A percentile compares a stretch with the other conserved stretches of the same genome.
Conservation (phyloP, 2,888 invertebrate genomes). For the Erannis defoliaria region DNA sequence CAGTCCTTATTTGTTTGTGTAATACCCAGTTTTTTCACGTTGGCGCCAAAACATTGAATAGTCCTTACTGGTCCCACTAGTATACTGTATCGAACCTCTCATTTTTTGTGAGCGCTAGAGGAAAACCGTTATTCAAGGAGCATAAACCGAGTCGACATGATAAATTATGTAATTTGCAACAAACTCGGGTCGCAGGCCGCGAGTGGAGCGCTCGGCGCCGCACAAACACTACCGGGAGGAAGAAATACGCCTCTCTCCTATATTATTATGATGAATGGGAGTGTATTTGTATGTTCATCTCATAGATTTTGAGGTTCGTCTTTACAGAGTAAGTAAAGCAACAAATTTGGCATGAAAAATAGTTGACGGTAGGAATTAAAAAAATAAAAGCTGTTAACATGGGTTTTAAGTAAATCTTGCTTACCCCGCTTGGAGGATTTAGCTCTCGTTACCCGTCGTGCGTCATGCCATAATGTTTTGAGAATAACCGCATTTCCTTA, state of each 20-base stretch:
- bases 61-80: slow-evolving; percentile 18
- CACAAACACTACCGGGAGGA: slow-evolving; percentile 41
- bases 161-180: slow-evolving; percentile 75
- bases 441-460: too few species aligned
- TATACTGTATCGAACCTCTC: slow-evolving; percentile 14
- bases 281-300: too few species aligned
- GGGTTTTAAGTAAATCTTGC: too few species aligned
- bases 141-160: slow-evolving; percentile 65
- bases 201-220: slow-evolving; percentile 49
- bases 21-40: neutral
- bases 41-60: neutral
- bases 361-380: too few species aligned
- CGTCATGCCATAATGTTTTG: too few species aligned
- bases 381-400: too few species aligned
- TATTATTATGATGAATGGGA: neutral
- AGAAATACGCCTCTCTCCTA: slow-evolving; percentile 29
- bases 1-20: too few species aligned
- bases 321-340: too few species aligned
- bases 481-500: too few species aligned
- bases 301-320: too few species aligned
- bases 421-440: too few species aligned
- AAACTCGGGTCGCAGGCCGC: slow-evolving; percentile 51
- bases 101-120: slow-evolving; percentile 50
- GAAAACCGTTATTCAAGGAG: slow-evolving; percentile 62
- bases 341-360: too few species aligned